Evolutionary conservation across 2,113 vertebrate genomes (phyloP).

Genomic region (Cettia cetti): DNA sequence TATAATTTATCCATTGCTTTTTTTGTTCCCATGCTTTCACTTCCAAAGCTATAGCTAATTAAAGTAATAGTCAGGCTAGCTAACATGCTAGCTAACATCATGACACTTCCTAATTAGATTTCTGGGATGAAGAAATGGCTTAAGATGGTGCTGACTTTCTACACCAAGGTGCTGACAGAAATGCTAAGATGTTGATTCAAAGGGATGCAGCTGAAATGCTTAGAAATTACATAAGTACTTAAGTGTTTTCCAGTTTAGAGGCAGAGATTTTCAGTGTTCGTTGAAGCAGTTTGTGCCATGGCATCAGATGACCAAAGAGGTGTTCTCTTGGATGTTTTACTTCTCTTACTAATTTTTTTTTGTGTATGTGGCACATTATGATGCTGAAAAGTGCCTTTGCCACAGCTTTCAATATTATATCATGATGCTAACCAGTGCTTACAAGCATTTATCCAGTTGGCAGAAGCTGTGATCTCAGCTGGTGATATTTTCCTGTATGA

Average conservation of each 20-base stretch:
- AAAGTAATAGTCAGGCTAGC: background rate
- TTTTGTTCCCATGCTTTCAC: background rate
- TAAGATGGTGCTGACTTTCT: background rate
- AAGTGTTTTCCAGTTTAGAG: background rate
- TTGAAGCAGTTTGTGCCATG: background rate
- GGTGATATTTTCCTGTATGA: background rate
- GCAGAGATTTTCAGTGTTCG: background rate
- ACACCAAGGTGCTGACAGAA: background rate
- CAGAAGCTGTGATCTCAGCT: background rate
- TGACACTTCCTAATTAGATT: conserved; percentile 31
- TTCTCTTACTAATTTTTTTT: background rate
- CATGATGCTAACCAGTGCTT: background rate
- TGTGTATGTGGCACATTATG: accelerated
- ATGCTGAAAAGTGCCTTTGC: background rate
- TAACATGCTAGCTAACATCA: background rate
- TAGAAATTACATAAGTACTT: background rate
- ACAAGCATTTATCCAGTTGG: background rate
- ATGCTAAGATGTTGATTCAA: background rate
- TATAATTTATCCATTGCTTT: conserved; percentile 42
- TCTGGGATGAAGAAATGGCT: conserved; percentile 11
- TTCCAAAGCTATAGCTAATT: background rate
- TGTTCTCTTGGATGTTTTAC: background rate
- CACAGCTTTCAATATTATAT: background rate
- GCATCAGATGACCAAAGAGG: background rate
- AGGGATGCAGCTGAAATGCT: background rate